Percentiles rank a stretch among this genome's conserved stretches.
Conservation (phyloP, 2,888 invertebrate species). For the Scelioninae gen. 1 region DNA sequence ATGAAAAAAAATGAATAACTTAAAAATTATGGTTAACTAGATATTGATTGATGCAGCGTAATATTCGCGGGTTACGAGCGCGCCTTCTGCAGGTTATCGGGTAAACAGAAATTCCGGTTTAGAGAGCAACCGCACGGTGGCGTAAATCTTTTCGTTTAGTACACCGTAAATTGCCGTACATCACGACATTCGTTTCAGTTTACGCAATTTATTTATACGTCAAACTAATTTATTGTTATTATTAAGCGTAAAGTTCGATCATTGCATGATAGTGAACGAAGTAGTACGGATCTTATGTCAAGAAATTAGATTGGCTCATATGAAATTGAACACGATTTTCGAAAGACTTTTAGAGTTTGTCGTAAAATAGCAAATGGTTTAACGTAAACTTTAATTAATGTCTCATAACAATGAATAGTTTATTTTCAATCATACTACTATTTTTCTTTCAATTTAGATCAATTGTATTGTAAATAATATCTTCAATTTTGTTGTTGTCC, state of each 20-base stretch:
- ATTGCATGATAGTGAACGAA: too few species aligned
- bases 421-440: too few species aligned
- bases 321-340: too few species aligned
- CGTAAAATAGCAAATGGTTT: too few species aligned
- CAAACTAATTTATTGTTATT: constrained; percentile 22
- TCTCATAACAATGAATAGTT: too few species aligned
- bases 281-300: neutral
- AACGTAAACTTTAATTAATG: too few species aligned
- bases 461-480: too few species aligned
- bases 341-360: too few species aligned
- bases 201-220: constrained; percentile 27
- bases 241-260: constrained; percentile 3
- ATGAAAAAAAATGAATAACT: too few species aligned
- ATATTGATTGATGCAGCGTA: constrained; percentile 51
- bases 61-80: constrained; percentile 34
- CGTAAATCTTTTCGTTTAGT: constrained; percentile 40
- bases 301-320: neutral
- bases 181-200: constrained; percentile 24
- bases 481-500: too few species aligned
- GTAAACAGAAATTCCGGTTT: constrained; percentile 56
- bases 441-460: too few species aligned
- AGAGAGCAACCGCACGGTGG: constrained; percentile 26
- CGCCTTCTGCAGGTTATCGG: constrained; percentile 31
- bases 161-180: constrained; percentile 28
- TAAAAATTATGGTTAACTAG: constrained; percentile 44